Percentiles rank a stretch among this genome's conserved stretches.
These are phyloP conservation scores for Asbolus verrucosus DNA, from an alignment of 1,140 invertebrate species.

Conservation along the genomic window DNA sequence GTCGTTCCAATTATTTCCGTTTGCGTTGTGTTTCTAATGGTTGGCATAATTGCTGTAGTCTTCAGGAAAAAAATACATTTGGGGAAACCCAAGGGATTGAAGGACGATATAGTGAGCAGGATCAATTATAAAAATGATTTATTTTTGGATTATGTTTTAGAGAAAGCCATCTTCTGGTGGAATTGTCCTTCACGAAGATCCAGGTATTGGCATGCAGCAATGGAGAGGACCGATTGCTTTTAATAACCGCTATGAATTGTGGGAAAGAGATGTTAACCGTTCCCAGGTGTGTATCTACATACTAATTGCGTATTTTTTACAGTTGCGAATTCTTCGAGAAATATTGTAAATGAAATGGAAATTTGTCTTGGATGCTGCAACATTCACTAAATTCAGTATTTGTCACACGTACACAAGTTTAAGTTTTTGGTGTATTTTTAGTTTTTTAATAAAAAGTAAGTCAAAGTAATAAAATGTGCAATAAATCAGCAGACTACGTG, in stretches of 20 bases:
- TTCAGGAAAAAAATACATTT: constrained; percentile 71
- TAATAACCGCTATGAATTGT: constrained; percentile 84
- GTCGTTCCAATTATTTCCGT: constrained; percentile 72
- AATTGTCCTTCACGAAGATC: constrained; percentile 69
- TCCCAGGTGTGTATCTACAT: constrained; percentile 66
- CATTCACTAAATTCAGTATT: too few relatives aligned
- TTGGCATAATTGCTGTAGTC: constrained; percentile 68
- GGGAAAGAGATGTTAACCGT: constrained; percentile 75
- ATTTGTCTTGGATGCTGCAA: too few relatives aligned
- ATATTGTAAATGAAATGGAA: not conserved
- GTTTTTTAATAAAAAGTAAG: too few relatives aligned
- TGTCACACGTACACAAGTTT: too few relatives aligned
- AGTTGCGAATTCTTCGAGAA: too few relatives aligned
- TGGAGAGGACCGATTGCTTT: constrained; percentile 82
- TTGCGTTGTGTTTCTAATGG: constrained; percentile 69
- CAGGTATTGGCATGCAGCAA: constrained; percentile 73
- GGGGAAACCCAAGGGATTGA: constrained; percentile 67
- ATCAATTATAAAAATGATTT: constrained; percentile 20
- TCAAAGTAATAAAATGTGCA: too few relatives aligned
- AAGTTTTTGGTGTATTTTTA: too few relatives aligned
- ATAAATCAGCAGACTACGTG: too few relatives aligned
- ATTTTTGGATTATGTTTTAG: constrained; percentile 62
- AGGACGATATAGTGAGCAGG: constrained; percentile 73
- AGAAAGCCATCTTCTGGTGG: constrained; percentile 67
- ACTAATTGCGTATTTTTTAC: too few relatives aligned